Conservation (phyloP, 1,140 invertebrate species). For the Mesaphorura yosii region DNA sequence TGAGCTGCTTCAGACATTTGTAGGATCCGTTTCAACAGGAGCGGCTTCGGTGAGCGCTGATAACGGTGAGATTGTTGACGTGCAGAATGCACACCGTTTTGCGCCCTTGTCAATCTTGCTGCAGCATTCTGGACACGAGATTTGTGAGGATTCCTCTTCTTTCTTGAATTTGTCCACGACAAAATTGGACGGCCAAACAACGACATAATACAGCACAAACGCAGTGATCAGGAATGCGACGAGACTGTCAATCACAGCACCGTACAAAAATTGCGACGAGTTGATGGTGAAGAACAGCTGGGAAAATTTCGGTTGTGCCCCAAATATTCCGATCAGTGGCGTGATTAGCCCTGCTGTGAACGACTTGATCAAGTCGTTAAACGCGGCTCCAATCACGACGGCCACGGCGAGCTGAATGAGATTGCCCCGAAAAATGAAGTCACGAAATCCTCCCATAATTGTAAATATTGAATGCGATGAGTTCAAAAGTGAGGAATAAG, state of each 20-base stretch:
- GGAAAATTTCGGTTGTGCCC: conserved; percentile 6
- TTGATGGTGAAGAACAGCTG: neutral
- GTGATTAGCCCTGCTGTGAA: conserved; percentile 8
- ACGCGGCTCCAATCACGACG: conserved; percentile 4
- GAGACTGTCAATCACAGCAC: neutral
- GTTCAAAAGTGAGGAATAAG: too few species aligned
- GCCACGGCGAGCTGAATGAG: conserved; percentile 8
- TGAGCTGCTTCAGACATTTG: too few species aligned
- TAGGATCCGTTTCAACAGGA: too few species aligned
- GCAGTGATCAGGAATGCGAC: conserved; percentile 7
- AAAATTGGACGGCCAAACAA: conserved; percentile 3
- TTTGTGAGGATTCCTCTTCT: neutral
- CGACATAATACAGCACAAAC: conserved; percentile 10
- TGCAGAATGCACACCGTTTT: conserved; percentile 8
- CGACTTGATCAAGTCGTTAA: neutral
- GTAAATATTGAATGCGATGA: too few species aligned
- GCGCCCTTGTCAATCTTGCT: conserved; percentile 2
- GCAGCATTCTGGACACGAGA: conserved; percentile 3
- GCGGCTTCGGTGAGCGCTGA: too few species aligned
- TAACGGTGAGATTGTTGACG: too few species aligned
- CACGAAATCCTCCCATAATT: conserved; percentile 7
- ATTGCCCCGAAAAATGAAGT: conserved; percentile 11
- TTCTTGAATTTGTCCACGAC: conserved; percentile 1
- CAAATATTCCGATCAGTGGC: conserved; percentile 9
- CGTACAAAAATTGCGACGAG: neutral